Base-by-base conservation (phyloP, 2,797 vertebrate species). In the Lutjanus campechanus region DNA sequence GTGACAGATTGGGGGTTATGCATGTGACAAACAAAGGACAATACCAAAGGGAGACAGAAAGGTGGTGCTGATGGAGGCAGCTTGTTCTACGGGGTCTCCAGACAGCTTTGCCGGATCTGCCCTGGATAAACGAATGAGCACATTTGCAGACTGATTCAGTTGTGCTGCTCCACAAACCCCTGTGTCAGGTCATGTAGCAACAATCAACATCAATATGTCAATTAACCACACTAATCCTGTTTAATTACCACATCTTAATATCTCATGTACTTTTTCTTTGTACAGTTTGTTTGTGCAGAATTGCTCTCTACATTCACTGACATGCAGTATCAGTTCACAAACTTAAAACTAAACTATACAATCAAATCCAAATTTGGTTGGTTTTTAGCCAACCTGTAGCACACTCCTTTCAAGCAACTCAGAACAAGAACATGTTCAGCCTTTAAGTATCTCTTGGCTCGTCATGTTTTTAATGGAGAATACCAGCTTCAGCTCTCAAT, bases 1-100 rank as follows among this genome's bases (percentile, higher is more conserved):
- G 65, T 84, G 91, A 92, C 84, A 77, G 84, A 89, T 82, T 79
- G 83, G 89, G 80, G 85, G 83, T 90, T 86, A 84, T 84, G 83
- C 77, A 77, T 77, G 84, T 50, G 85, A 82, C 81, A 89, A 91
- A 90, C 77, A 84, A 85, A 74, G 79, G 71, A 90, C 70, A 75
- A 74, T 43, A 73, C 82, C 78, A 68, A 69, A 85, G 71, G 87
- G 87, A 84, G 77, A 0, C 15, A 47, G 66, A 54, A 65, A 63
- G 44, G 54, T 16, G 59, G 53, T 15, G 49, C 36, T 56, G 62
- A 54, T 22, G 15, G 29, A 36, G 29, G 51, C 10, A 77, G 77
- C 76, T 87, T 81, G 84, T 85, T 84, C 81, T 74, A 68, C 47
- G 40, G 7, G 62, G 81, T 71, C 77, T 73, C 71, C 68, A 50